Percentiles rank a stretch among this genome's conserved stretches.
Evolutionary conservation across 1,140 invertebrate genomes (phyloP).

Genomic region (Pseudachorutes palmiensis): DNA sequence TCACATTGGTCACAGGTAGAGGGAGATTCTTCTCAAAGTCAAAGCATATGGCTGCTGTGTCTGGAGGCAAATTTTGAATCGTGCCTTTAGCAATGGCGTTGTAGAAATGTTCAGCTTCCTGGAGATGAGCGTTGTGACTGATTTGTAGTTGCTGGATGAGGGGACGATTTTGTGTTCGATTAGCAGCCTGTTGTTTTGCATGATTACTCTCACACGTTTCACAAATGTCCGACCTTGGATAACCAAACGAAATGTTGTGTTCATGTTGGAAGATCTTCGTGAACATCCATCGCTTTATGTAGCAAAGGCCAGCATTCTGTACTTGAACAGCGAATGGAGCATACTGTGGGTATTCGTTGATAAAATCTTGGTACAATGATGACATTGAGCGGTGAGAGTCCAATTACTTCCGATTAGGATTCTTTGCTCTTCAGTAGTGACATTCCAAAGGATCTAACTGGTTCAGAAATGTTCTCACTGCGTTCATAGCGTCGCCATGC

Average conservation of each 20-base stretch:
- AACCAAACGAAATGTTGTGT: slow-evolving; percentile 17
- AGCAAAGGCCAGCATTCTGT: background rate
- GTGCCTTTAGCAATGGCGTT: background rate
- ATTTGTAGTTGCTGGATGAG: background rate
- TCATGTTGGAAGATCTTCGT: slow-evolving; percentile 12
- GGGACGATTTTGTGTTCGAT: background rate
- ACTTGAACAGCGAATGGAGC: background rate
- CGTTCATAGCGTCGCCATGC: too few relatives aligned
- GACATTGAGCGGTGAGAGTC: too few relatives aligned
- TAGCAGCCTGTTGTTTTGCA: background rate
- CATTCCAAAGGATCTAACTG: too few relatives aligned
- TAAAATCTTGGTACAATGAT: background rate
- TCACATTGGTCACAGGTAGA: slow-evolving; percentile 20
- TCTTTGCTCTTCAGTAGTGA: too few relatives aligned
- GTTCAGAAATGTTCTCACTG: too few relatives aligned
- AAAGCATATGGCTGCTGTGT: background rate
- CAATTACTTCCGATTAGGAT: too few relatives aligned
- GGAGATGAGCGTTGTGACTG: background rate
- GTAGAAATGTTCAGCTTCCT: background rate
- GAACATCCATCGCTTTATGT: slow-evolving; percentile 4
- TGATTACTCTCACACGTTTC: slow-evolving; percentile 4
- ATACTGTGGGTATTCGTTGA: background rate
- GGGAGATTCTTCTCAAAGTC: slow-evolving; percentile 23
- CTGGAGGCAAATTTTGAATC: background rate
- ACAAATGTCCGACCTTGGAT: slow-evolving; percentile 18